These are phyloP conservation scores for Natrix natrix DNA, from an alignment of 2,797 vertebrate species.

Conservation along the genomic window DNA sequence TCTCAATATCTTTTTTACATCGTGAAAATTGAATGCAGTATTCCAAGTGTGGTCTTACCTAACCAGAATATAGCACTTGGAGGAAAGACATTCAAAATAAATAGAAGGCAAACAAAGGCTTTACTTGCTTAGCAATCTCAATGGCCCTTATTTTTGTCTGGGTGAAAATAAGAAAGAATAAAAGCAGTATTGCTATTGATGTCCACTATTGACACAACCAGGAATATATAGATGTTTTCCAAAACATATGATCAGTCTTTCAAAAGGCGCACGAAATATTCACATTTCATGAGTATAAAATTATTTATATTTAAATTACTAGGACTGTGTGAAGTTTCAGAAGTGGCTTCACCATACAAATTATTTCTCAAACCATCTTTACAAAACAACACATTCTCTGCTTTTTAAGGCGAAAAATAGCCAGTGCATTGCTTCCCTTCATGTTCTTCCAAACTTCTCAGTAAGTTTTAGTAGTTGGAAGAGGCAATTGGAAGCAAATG, in stretches of 20 bases:
- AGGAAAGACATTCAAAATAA: neutral
- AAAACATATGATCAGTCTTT: neutral
- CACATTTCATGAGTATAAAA: neutral
- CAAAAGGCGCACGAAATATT: neutral
- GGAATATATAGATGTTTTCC: neutral
- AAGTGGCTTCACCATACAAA: neutral
- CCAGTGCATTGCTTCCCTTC: neutral
- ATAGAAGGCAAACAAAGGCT: neutral
- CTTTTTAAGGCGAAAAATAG: neutral
- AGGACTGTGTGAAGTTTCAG: neutral
- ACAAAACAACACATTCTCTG: neutral
- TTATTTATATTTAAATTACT: neutral
- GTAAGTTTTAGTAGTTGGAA: neutral
- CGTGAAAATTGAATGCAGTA: too few species aligned
- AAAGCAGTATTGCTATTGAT: neutral
- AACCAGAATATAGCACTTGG: neutral
- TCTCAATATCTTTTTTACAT: too few species aligned
- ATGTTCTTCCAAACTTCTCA: neutral
- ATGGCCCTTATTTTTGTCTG: neutral
- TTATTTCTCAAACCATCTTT: neutral
- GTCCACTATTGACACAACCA: neutral
- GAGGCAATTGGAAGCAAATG: neutral
- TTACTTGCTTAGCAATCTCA: neutral
- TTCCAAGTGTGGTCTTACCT: too few species aligned
- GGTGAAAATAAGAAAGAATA: neutral